Evolutionary conservation across 2,113 vertebrate species (phyloP), one percentile per base, ranked within the genome.

Genomic region (Lycaon pictus): DNA sequence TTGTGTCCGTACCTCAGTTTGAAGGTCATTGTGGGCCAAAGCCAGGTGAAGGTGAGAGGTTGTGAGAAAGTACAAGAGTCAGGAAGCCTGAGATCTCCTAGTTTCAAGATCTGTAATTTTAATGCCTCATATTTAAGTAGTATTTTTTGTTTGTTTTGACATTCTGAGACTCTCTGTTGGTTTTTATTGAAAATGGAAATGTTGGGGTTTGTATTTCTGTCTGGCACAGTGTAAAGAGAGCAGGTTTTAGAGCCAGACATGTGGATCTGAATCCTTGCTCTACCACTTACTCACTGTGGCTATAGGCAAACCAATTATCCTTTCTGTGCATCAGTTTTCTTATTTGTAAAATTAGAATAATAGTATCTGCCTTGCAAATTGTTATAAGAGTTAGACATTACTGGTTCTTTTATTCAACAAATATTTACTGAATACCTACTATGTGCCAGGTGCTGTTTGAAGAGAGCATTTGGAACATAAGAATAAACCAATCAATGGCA

Each of bases 401-500:
- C 23, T 90, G 23, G 5, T 74, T 93, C 71, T 93, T 79, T 90
- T 56, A 82, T 69, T 94, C 15, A 77, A 58, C 13, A 93, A 72
- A 90, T 58, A 77, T 25, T 93, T 83, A 53, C 56, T 25, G 22
- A 74, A 32, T 43, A 11, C 48, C 63, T 93, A 16, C 32, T 63
- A 27, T 20, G 6, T 37, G 16, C 25, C 20, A 79, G 10, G 7
- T 9, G 84, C 22, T 32, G 4, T 88, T 96, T 15, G 20, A 95
- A 82, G 67, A 92, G 10, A 20, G 11, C 32, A 65, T 88, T 89
- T 96, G n/a, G 62, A 87, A 79, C 32, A 32, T 72, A 67, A 58
- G 13, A 88, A 63, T 87, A 62, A 79, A n/a, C 11, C 16, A 69
- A 19, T 84, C 17, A 9, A n/a, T 81, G 71, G 3, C n/a, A 92